phyloP scores from a whole-genome alignment of 1,140 invertebrate genomes.

The Thereuonema tuberculata region DNA sequence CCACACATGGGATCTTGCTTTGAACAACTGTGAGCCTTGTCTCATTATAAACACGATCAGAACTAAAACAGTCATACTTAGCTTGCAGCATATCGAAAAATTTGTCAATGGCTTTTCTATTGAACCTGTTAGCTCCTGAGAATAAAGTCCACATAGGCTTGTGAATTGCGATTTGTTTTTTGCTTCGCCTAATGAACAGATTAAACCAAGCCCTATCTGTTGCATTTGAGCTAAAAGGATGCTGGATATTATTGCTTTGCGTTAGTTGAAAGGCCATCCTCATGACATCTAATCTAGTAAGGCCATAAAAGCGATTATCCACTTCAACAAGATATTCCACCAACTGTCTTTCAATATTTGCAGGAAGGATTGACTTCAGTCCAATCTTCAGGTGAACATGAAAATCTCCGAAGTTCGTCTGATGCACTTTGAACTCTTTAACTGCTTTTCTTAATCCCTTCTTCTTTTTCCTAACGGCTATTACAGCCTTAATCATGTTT shows the following conservation, averaged over 20 bases:
- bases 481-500: too few relatives aligned
- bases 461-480: too few relatives aligned
- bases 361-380: not conserved
- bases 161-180: conserved; percentile 31
- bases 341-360: not conserved
- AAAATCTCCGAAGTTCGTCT: too few relatives aligned
- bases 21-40: conserved; percentile 35
- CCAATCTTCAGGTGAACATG: too few relatives aligned
- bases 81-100: conserved; percentile 30
- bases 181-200: conserved; percentile 32
- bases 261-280: conserved; percentile 30
- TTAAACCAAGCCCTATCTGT: conserved; percentile 35
- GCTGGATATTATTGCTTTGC: conserved; percentile 25
- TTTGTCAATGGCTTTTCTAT: conserved; percentile 30
- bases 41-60: conserved; percentile 23
- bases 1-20: conserved; percentile 21
- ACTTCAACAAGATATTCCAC: not conserved
- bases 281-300: conserved; percentile 24
- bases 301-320: not conserved
- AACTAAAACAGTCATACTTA: conserved; percentile 3
- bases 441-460: too few relatives aligned
- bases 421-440: too few relatives aligned
- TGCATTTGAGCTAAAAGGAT: conserved; percentile 24
- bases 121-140: conserved; percentile 35
- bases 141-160: conserved; percentile 32